Conservation (phyloP, 2,113 vertebrate species). For the Rattus rattus region DNA sequence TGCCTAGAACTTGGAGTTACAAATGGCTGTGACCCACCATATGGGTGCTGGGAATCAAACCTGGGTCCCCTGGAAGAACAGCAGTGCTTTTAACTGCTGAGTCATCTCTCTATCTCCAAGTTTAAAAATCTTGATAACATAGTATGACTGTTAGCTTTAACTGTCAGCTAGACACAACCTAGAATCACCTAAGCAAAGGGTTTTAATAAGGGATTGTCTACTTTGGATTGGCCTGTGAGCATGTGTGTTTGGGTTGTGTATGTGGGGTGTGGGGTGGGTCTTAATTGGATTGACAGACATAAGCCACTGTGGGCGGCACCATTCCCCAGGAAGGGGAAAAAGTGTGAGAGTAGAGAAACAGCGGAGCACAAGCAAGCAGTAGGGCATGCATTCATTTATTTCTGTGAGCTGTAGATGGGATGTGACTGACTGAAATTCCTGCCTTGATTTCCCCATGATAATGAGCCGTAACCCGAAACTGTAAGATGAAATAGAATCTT, state of each 20-base stretch:
- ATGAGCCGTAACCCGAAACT: neutral
- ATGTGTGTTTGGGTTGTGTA: neutral
- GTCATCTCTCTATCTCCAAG: neutral
- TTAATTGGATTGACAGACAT: neutral
- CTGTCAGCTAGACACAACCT: neutral
- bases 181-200: neutral
- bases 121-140: neutral
- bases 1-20: neutral
- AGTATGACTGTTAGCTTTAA: neutral
- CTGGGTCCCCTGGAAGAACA: neutral
- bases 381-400: no score
- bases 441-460: neutral
- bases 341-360: neutral
- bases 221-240: neutral
- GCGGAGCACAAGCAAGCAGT: neutral
- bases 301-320: neutral
- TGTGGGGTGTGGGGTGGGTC: neutral
- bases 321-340: neutral
- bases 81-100: neutral
- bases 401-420: neutral
- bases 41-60: neutral
- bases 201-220: neutral
- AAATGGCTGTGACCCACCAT: neutral
- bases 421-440: neutral
- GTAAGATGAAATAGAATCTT: neutral